phyloP scores from a whole-genome alignment of 2,888 invertebrate genomes.

The Andrena bucephala region DNA sequence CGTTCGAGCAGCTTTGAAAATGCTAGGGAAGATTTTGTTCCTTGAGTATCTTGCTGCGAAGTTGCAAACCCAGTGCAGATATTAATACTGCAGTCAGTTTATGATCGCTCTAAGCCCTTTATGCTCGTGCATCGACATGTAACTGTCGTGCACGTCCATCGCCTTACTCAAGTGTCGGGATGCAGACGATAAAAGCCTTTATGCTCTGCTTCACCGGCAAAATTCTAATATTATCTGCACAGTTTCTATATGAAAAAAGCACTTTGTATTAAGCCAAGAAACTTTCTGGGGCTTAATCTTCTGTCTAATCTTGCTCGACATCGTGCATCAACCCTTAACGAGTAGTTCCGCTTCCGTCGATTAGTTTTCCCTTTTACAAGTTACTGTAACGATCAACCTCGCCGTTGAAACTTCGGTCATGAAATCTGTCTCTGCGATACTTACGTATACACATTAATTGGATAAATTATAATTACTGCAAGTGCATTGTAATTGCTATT shows the following conservation, averaged over 20 bases:
- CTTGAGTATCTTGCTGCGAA: not conserved
- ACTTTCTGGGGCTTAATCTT: slow-evolving; percentile 13
- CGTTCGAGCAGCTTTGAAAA: not conserved
- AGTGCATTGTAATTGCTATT: not conserved
- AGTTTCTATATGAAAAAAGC: slow-evolving; percentile 23
- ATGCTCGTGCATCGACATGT: slow-evolving; percentile 3
- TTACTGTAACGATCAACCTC: not conserved
- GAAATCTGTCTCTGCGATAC: not conserved
- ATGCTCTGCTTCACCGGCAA: slow-evolving; percentile 14
- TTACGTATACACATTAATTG: not conserved
- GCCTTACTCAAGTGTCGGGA: not conserved
- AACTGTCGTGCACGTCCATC: slow-evolving; percentile 12
- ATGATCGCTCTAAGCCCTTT: slow-evolving; percentile 20
- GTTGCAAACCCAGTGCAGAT: slow-evolving; percentile 28
- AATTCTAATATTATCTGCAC: slow-evolving; percentile 31
- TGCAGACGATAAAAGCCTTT: slow-evolving; percentile 39
- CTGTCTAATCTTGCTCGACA: slow-evolving; percentile 19
- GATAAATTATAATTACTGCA: not conserved
- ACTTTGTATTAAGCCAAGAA: slow-evolving; percentile 20
- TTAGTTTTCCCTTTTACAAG: slow-evolving; percentile 16
- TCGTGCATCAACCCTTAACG: slow-evolving; percentile 14
- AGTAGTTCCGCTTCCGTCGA: not conserved
- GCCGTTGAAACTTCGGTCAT: not conserved
- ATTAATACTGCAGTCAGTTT: slow-evolving; percentile 25
- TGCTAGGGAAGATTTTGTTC: slow-evolving; percentile 8